Conservation (phyloP, 1,140 invertebrate genomes). For the Macrosteles quadrilineatus region DNA sequence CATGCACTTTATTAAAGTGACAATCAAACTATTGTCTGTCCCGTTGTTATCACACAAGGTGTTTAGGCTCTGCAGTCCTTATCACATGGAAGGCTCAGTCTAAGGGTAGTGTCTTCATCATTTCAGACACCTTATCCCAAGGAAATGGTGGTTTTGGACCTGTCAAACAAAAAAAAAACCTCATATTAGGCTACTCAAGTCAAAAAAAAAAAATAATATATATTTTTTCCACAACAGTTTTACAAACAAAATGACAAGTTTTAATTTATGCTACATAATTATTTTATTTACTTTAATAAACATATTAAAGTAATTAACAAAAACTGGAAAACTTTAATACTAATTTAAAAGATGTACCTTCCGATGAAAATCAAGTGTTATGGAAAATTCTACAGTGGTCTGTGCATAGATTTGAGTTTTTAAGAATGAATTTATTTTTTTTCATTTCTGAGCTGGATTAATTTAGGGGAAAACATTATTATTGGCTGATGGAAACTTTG, state of each 20-base stretch:
- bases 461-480: no score
- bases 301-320: background rate
- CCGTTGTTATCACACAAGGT: no score
- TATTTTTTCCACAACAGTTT: background rate
- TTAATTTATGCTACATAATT: background rate
- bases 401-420: no score
- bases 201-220: background rate
- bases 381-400: no score
- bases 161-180: constrained; percentile 30
- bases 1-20: no score
- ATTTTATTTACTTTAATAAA: background rate
- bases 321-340: background rate
- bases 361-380: no score
- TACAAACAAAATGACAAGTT: background rate
- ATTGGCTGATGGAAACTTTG: no score
- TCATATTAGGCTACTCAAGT: background rate
- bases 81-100: constrained; percentile 1
- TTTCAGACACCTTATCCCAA: constrained; percentile 68
- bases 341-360: background rate
- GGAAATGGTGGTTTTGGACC: constrained; percentile 60
- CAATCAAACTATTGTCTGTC: no score
- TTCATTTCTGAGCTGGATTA: no score
- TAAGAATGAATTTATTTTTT: no score
- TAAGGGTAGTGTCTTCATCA: constrained; percentile 52
- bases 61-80: constrained; percentile 3